Base-by-base conservation (phyloP, 2,888 invertebrate species). In the Philonicus albiceps region DNA sequence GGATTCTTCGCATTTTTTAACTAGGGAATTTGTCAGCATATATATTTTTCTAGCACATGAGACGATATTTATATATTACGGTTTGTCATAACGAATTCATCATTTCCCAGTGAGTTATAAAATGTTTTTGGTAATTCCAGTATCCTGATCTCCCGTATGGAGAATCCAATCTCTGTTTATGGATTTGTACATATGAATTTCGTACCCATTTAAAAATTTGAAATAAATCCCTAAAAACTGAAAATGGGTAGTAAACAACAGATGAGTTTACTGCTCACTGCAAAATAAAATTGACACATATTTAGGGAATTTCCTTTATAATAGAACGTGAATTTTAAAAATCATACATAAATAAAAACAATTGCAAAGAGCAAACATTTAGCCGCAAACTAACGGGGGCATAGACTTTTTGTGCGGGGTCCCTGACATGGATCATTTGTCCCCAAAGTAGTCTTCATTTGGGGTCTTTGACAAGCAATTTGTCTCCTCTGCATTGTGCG, bases 401-500 rank as follows among this genome's bases (percentile, higher is more conserved):
- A 64, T 64, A 27, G 64, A 19, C 27, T 22, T 64, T 64, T 64
- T 64, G 19, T 22, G 22, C 64, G 22, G 22, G 64, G 74, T 74
- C 74, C 37, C n/a, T 74, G 74, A 74, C 74, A 74, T 74, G 74
- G 37, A 37, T 37, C 31, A 64, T 64, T 64, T 64, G 64, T 64
- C 64, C 64, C 19, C 8, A 64, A 64, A 27, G 74, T 31, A 31
- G 37, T 74, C 74, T 34, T 37, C 74, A 31, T 74, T 74, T 74
- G 74, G 37, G 74, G 19, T 16, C 74, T 74, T 74, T 74, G 74
- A 37, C 74, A 74, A 74, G 31, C 74, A 74, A 74, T 74, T 74
- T 74, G 74, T 74, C 74, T 74, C 74, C 74, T 74, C 74, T 74
- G 74, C 74, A 31, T 37, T 74, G 74, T 74, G n/a, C 31, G 34